Conservation (phyloP, 92 coral and sea anemone species). For the Desmophyllum pertusum region DNA sequence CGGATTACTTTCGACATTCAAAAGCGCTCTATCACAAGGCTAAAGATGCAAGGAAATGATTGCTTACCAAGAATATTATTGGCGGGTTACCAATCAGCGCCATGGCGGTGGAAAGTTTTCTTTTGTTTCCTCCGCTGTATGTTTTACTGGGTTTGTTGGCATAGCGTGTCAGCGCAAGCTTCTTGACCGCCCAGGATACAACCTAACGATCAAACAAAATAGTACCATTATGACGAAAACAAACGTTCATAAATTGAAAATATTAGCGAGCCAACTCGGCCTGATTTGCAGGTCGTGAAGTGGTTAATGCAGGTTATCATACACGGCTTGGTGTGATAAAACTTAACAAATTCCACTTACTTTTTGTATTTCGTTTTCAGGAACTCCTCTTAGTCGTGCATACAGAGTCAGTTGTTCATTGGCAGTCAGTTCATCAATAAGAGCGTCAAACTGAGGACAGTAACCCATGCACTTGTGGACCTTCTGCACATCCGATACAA, state of each 20-base stretch:
- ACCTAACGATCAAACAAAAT: conserved; percentile 60
- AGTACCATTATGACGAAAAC: neutral
- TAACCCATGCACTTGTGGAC: conserved; percentile 95
- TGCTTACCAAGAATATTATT: conserved; percentile 83
- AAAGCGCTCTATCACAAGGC: too few relatives aligned
- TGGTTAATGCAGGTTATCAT: too few relatives aligned
- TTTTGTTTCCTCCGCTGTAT: conserved; percentile 90
- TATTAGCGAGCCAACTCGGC: too few relatives aligned
- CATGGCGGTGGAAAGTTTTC: conserved; percentile 95
- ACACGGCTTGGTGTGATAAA: too few relatives aligned
- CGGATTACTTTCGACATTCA: too few relatives aligned
- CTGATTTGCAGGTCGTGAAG: neutral
- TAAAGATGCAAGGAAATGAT: neutral
- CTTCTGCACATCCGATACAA: conserved; percentile 72
- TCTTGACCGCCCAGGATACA: conserved; percentile 90
- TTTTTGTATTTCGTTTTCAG: conserved; percentile 80
- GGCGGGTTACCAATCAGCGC: conserved; percentile 96
- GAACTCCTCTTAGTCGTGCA: conserved; percentile 96
- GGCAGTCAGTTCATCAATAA: conserved; percentile 94
- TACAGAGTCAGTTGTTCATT: conserved; percentile 85
- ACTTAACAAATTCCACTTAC: conserved; percentile 59
- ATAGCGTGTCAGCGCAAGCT: conserved; percentile 75
- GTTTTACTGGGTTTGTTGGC: conserved; percentile 88
- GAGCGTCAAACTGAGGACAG: conserved; percentile 99
- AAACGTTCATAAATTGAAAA: too few relatives aligned